These are phyloP conservation scores for Mus minutoides DNA, from an alignment of 2,797 vertebrate genomes.

Conservation along the genomic window DNA sequence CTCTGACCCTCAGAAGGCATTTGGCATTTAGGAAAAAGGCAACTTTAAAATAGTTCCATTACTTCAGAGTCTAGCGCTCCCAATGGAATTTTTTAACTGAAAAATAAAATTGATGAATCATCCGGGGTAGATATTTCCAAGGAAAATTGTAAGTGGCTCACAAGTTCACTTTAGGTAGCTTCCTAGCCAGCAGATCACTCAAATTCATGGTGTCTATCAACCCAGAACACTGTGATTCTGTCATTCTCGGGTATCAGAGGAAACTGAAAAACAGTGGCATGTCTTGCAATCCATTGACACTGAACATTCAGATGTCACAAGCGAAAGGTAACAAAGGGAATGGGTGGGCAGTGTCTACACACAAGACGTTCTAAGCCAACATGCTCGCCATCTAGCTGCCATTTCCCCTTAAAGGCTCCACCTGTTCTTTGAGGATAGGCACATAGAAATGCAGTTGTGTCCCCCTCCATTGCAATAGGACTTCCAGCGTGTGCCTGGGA, in stretches of 20 bases:
- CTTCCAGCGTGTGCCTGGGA: background rate
- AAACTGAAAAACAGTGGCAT: background rate
- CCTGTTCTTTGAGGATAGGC: background rate
- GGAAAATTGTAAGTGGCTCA: background rate
- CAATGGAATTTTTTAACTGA: background rate
- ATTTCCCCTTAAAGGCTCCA: background rate
- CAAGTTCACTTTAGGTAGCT: background rate
- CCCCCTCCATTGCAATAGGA: background rate
- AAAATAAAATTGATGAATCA: background rate
- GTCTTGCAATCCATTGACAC: background rate
- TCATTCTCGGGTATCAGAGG: background rate
- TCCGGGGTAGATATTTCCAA: background rate
- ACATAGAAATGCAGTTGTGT: background rate
- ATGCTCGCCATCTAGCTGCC: background rate
- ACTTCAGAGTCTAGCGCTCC: background rate
- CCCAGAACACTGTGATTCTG: background rate
- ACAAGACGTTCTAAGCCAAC: background rate
- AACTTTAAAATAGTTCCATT: background rate
- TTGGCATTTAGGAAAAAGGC: background rate
- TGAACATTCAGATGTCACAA: background rate
- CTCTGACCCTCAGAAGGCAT: background rate
- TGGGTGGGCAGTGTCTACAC: too few species aligned
- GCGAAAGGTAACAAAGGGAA: background rate
- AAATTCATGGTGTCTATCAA: background rate
- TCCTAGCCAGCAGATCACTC: background rate